Conservation (phyloP, 2,888 invertebrate species). For the Theodoxus fluviatilis region DNA sequence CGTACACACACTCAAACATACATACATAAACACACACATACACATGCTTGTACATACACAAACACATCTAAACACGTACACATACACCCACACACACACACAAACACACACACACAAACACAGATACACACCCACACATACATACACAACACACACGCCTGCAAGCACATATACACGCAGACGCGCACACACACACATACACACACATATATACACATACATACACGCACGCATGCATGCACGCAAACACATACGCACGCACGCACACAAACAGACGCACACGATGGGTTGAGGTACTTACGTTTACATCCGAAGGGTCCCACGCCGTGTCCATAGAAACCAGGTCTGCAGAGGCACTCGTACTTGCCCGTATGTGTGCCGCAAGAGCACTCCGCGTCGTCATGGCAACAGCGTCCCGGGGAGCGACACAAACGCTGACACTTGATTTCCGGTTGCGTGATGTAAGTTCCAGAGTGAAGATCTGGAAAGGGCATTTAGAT, state of each 20-base stretch:
- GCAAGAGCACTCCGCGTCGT: constrained; percentile 73
- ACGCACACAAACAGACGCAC: constrained; percentile 10
- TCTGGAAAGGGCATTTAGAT: constrained; percentile 67
- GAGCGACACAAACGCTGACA: constrained; percentile 71
- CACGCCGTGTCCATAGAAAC: constrained; percentile 74
- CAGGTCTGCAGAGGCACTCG: constrained; percentile 74
- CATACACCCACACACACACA: too few relatives aligned
- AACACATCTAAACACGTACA: too few relatives aligned
- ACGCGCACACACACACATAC: background rate
- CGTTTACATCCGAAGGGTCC: constrained; percentile 70
- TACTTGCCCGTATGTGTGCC: constrained; percentile 76
- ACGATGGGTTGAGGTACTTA: constrained; percentile 54
- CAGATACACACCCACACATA: too few relatives aligned
- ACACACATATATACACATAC: background rate
- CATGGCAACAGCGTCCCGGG: constrained; percentile 71
- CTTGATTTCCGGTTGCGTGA: constrained; percentile 66
- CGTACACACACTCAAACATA: too few relatives aligned
- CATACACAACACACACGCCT: background rate
- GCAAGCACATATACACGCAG: background rate
- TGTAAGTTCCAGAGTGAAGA: constrained; percentile 72
- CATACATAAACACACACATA: too few relatives aligned
- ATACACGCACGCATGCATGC: background rate
- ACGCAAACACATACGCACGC: background rate
- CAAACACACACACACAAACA: too few relatives aligned
- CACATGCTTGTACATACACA: too few relatives aligned